Evolutionary conservation across 2,888 invertebrate genomes (phyloP), one percentile per base, ranked within the genome.

Genomic region (Cephus spinipes): DNA sequence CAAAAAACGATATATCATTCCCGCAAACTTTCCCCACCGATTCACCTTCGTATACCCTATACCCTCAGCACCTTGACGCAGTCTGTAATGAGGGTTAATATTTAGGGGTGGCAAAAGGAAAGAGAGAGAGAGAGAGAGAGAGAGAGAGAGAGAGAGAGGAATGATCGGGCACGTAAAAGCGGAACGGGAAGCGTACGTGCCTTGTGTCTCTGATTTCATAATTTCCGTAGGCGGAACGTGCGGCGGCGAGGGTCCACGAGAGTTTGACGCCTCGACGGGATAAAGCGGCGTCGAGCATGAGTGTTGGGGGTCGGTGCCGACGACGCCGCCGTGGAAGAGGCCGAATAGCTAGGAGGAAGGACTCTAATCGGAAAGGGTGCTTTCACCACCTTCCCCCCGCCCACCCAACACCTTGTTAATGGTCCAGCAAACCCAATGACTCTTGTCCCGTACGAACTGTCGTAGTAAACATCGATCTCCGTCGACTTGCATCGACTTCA

Each of bases 151-250:
- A 15, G 40, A 15, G 0, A 55, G 55, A 23, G 73, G 75, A 79
- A 68, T 81, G 82, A 83, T 85, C 83, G 83, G 77, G 82, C 80
- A 75, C 76, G 82, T 9, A 23, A 81, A 81, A 81, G 81, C 78
- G 77, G 78, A 55, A 55, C 55, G 74, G 80, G 75, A 80, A 71
- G 77, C 81, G 84, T 90, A 91, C 91, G 91, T 91, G 91, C 89
- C 82, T 87, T 86, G 91, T 88, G 90, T 91, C 87, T 89, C 87
- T 90, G 90, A 91, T 91, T 91, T 91, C 89, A 90, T 91, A 91
- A 91, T 91, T 91, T 91, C 91, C 91, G 91, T 87, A 87, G 86
- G 85, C 86, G 87, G 87, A 83, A 84, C 83, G 84, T 80, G 82
- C 80, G 73, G 40, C 80, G 81, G 80, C 79, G 73, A 80, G 81